Evolutionary conservation across 1,140 invertebrate species (phyloP).

Genomic region (Zaprionus davidi): DNA sequence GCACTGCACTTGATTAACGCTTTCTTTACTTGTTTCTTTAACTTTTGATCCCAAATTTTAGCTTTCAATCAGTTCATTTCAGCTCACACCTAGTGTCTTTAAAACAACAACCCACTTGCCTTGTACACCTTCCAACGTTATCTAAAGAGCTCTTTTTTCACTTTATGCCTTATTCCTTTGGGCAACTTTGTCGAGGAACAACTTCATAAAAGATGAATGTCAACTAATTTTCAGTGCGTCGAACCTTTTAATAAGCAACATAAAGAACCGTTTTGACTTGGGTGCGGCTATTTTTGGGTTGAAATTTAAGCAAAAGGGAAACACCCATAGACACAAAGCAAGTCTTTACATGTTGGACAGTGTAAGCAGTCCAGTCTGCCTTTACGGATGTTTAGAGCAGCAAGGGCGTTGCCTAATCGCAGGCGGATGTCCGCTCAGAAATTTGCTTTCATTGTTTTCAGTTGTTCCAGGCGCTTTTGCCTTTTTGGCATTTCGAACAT

Average conservation of each 20-base stretch:
- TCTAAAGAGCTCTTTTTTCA: background rate
- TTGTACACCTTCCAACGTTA: background rate
- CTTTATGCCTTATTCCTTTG: background rate
- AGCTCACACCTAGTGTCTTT: too few relatives aligned
- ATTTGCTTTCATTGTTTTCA: slow-evolving; percentile 78
- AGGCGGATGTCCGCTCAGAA: slow-evolving; percentile 69
- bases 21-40: too few relatives aligned
- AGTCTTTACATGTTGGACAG: slow-evolving; percentile 88
- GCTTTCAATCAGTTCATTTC: too few relatives aligned
- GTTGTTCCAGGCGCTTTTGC: slow-evolving; percentile 51
- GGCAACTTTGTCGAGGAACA: background rate
- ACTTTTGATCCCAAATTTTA: too few relatives aligned
- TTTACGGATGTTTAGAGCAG: background rate
- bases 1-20: too few relatives aligned
- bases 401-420: slow-evolving; percentile 57
- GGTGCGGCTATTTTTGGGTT: background rate
- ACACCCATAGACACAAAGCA: background rate
- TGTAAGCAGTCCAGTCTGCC: slow-evolving; percentile 91
- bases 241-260: slow-evolving; percentile 5
- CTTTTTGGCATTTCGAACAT: slow-evolving; percentile 42
- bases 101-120: background rate
- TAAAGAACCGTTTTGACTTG: background rate
- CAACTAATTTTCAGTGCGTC: background rate
- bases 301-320: background rate
- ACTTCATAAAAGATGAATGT: slow-evolving; percentile 6